phyloP scores from a whole-genome alignment of 1,140 invertebrate genomes.

The Conus betulinus region DNA sequence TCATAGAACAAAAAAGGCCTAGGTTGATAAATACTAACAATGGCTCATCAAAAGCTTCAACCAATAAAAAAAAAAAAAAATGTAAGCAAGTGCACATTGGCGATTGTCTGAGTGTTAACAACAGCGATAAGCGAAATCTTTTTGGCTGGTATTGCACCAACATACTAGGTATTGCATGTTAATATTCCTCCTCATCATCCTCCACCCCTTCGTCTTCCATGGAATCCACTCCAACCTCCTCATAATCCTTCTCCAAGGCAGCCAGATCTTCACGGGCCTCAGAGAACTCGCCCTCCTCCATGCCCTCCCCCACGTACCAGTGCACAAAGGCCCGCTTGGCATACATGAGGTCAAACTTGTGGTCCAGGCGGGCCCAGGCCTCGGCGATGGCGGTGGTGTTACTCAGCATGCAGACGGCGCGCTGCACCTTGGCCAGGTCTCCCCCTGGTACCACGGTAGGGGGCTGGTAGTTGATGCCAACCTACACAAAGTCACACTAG shows the following conservation, averaged over 20 bases:
- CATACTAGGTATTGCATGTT: neutral
- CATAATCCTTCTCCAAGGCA: slow-evolving; percentile 27
- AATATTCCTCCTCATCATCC: slow-evolving; percentile 12
- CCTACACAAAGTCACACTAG: neutral
- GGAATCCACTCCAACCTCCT: slow-evolving; percentile 19
- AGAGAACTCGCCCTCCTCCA: slow-evolving; percentile 26
- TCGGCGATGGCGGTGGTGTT: slow-evolving; percentile 30
- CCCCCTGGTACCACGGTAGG: slow-evolving; percentile 19
- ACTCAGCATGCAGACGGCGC: slow-evolving; percentile 25
- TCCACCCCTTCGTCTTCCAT: neutral
- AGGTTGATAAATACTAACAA: no score
- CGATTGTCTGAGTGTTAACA: no score
- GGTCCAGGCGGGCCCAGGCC: slow-evolving; percentile 24
- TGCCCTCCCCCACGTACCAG: slow-evolving; percentile 28
- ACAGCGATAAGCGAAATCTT: no score
- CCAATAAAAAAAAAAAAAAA: no score
- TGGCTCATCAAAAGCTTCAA: no score
- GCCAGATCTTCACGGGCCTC: slow-evolving; percentile 27
- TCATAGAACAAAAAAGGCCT: no score
- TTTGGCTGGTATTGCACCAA: no score
- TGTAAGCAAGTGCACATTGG: no score
- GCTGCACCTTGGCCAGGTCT: slow-evolving; percentile 29
- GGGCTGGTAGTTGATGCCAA: slow-evolving; percentile 28
- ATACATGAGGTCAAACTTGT: slow-evolving; percentile 28
- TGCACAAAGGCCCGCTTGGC: slow-evolving; percentile 23